Evolutionary conservation across 1,140 invertebrate species (phyloP).

Genomic region (Drosophila sp.): DNA sequence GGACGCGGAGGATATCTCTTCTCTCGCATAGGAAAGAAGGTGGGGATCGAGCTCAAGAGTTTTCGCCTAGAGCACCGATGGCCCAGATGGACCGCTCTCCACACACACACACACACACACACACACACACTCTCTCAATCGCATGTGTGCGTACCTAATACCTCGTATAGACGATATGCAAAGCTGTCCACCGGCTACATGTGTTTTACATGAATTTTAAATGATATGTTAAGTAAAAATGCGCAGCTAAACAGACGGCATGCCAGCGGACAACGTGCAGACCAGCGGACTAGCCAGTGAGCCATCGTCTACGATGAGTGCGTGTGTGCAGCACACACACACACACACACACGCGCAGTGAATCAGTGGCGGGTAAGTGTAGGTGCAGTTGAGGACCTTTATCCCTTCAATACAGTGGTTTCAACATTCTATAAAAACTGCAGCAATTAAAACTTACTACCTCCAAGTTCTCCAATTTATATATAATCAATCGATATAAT

Average conservation of each 20-base stretch:
- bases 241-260: slow-evolving; percentile 78
- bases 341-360: slow-evolving; percentile 1
- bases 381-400: not conserved
- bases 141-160: slow-evolving; percentile 61
- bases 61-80: slow-evolving; percentile 7
- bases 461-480: too few relatives aligned
- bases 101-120: too few relatives aligned
- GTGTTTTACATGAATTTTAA: slow-evolving; percentile 82
- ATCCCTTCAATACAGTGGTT: not conserved
- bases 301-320: slow-evolving; percentile 39
- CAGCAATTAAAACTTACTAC: too few relatives aligned
- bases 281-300: too few relatives aligned
- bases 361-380: not conserved
- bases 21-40: not conserved
- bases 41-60: not conserved
- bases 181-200: slow-evolving; percentile 71
- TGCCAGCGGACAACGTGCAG: slow-evolving; percentile 35
- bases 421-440: not conserved
- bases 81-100: not conserved
- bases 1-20: not conserved
- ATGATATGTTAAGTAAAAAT: slow-evolving; percentile 82
- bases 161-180: slow-evolving; percentile 65
- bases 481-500: too few relatives aligned
- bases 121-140: not conserved
- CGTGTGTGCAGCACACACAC: slow-evolving; percentile 21